Percentiles rank a stretch among this genome's conserved stretches.
Conservation (phyloP, 2,888 invertebrate genomes). For the Orthosia incerta region DNA sequence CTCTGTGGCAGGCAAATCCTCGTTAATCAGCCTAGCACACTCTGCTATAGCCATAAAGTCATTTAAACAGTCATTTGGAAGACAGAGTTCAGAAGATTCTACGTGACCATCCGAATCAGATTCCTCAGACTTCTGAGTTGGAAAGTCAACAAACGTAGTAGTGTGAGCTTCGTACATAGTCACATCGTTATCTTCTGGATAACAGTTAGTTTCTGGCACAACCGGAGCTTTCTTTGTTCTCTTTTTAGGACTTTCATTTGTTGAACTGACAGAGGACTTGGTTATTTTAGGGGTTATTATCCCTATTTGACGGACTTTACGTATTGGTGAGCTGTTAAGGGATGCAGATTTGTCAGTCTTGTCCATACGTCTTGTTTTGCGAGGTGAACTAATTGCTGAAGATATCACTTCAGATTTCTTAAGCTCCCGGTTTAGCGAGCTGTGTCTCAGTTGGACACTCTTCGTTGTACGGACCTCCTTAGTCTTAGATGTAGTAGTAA, state of each 20-base stretch:
- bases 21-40: constrained; percentile 79
- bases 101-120: constrained; percentile 86
- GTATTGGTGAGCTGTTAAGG: constrained; percentile 87
- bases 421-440: constrained; percentile 84
- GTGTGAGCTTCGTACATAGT: constrained; percentile 89
- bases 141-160: constrained; percentile 84
- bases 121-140: constrained; percentile 83
- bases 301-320: constrained; percentile 87
- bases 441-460: constrained; percentile 84
- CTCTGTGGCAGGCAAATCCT: constrained; percentile 78
- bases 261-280: constrained; percentile 77
- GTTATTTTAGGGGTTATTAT: constrained; percentile 78
- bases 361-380: constrained; percentile 87
- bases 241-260: constrained; percentile 85
- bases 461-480: constrained; percentile 84
- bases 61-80: constrained; percentile 87
- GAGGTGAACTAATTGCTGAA: constrained; percentile 84
- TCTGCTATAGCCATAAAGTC: constrained; percentile 87
- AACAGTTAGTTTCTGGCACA: constrained; percentile 74
- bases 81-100: constrained; percentile 85
- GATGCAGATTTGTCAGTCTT: constrained; percentile 87
- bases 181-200: constrained; percentile 85
- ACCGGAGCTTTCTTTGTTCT: constrained; percentile 80
- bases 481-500: constrained; percentile 78
- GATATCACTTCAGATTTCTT: constrained; percentile 82